Base-by-base conservation (phyloP, 2,797 vertebrate species). In the Clarias pachynema region DNA sequence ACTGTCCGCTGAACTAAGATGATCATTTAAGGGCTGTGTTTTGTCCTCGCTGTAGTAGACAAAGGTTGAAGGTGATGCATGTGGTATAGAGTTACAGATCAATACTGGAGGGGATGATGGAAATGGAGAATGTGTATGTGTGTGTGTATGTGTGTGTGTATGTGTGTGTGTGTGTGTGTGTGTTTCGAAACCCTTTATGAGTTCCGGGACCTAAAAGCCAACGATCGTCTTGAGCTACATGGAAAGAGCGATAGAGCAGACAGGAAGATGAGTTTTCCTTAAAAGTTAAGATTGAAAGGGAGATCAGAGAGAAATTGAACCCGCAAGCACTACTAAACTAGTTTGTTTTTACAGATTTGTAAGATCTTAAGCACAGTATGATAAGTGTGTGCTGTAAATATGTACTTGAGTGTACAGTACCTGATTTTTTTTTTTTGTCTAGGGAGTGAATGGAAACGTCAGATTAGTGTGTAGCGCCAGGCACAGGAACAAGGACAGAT, bases 61-160 rank as follows among this genome's bases (percentile, higher is more conserved):
- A 53, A n/a, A 73, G 70, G 29, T 22, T 60, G 40, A 59, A 79
- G 75, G 24, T 62, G 68, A 72, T 57, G 40, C 5, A 3, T 37
- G 34, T 29, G 65, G 81, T 72, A 49, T 79, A 40, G 57, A 29
- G 62, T 86, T 83, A 65, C 85, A 83, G 18, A 86, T 86, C 85
- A 79, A 86, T 86, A 83, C 12, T 37, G 65, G 70, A 79, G 26
- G 44, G 5, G 72, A 79, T 18, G 74, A 77, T 83, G 74, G 24
- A 59, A 53, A 73, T 31, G 18, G 59, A 34, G 24, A 29, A 3
- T 12, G 29, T 37, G 56, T n/a, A 3, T 66, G 26, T 26, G n/a
- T 73, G 31, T 24, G 60, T n/a, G 20, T 63, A 8, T 63, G 60
- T 10, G 63, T 65, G 63, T 29, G 2, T 65, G 63, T 29, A 10